Evolutionary conservation across 2,888 invertebrate genomes (phyloP).

Genomic region (Athripsodes cinereus): DNA sequence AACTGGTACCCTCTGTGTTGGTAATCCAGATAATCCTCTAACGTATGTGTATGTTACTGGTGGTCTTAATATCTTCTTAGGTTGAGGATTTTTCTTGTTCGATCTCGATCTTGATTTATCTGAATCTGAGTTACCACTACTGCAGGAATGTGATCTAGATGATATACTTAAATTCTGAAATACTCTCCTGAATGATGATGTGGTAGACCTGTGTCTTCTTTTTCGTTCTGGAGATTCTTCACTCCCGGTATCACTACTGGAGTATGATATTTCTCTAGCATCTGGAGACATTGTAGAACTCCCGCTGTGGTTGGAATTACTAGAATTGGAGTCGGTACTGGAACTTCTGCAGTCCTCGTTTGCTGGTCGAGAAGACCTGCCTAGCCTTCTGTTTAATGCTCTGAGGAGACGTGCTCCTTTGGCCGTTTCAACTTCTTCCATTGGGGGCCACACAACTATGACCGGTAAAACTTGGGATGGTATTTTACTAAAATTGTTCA

Average conservation of each 20-base stretch:
- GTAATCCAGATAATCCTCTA: constrained; percentile 72
- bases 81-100: constrained; percentile 56
- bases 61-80: constrained; percentile 69
- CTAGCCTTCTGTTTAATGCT: constrained; percentile 58
- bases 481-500: constrained; percentile 16
- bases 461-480: constrained; percentile 32
- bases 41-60: constrained; percentile 78
- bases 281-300: constrained; percentile 31
- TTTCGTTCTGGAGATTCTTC: constrained; percentile 53
- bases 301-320: constrained; percentile 39
- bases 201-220: constrained; percentile 46
- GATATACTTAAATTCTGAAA: constrained; percentile 63
- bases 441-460: constrained; percentile 47
- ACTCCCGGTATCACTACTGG: constrained; percentile 59
- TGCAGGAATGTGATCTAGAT: constrained; percentile 59
- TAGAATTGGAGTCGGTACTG: constrained; percentile 45
- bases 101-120: constrained; percentile 31
- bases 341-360: constrained; percentile 44
- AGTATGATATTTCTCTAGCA: constrained; percentile 35
- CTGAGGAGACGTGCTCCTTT: constrained; percentile 58
- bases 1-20: constrained; percentile 69
- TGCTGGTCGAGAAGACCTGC: constrained; percentile 45
- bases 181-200: constrained; percentile 63
- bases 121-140: constrained; percentile 44
- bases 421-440: constrained; percentile 35